These are phyloP conservation scores for Lucilia cuprina DNA, from an alignment of 1,140 invertebrate species.

Conservation along the genomic window DNA sequence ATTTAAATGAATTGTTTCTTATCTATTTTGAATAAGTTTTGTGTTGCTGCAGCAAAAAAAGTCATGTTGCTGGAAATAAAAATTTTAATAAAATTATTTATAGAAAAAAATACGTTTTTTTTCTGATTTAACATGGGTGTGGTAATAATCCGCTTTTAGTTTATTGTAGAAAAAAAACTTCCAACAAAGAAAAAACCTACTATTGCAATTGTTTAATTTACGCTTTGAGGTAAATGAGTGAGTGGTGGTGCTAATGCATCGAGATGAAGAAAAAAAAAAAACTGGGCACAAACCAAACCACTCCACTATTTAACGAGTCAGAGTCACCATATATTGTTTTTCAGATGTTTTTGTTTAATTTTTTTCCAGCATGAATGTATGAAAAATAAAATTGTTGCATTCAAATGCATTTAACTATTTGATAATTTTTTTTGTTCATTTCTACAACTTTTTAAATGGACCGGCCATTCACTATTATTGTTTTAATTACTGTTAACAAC, in stretches of 20 bases:
- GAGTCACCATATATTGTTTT: neutral
- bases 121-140: neutral
- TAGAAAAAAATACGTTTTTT: neutral
- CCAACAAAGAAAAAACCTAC: neutral
- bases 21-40: neutral
- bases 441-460: neutral
- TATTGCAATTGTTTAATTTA: neutral
- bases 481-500: neutral
- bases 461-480: neutral
- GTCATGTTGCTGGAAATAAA: neutral
- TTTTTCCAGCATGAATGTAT: too few species aligned
- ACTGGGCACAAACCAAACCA: neutral
- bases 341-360: neutral
- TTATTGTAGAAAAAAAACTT: neutral
- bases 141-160: neutral
- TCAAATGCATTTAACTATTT: neutral
- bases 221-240: neutral
- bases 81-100: neutral
- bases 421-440: too few species aligned
- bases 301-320: neutral
- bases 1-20: neutral
- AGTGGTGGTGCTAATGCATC: neutral
- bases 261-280: neutral
- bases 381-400: neutral
- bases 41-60: neutral